These are phyloP conservation scores for Spisula solida DNA, from an alignment of 2,888 invertebrate genomes.

Conservation along the genomic window DNA sequence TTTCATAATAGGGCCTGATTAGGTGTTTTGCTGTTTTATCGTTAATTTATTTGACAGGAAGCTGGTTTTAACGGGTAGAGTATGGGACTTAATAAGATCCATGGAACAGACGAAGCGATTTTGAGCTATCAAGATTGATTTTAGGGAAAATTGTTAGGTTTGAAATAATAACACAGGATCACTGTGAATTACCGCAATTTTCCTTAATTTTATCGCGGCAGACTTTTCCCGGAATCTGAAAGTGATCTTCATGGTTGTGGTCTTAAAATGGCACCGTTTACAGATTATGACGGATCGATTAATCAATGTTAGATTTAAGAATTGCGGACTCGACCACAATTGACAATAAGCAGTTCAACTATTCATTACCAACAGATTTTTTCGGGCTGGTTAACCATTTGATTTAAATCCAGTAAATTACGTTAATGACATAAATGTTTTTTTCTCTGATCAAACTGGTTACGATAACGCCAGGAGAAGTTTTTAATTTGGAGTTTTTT, in stretches of 20 bases:
- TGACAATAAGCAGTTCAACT: constrained; percentile 15
- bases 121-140: constrained; percentile 74
- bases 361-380: background rate
- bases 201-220: constrained; percentile 77
- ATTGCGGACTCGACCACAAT: constrained; percentile 3
- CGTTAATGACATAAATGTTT: background rate
- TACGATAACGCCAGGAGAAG: background rate
- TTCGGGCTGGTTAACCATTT: background rate
- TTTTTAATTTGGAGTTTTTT: too few species aligned
- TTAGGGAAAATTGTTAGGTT: constrained; percentile 77
- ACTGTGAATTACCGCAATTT: constrained; percentile 80
- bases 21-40: constrained; percentile 77
- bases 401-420: background rate
- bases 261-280: constrained; percentile 33
- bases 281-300: constrained; percentile 31
- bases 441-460: background rate
- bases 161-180: constrained; percentile 79
- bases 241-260: constrained; percentile 16
- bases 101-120: constrained; percentile 60
- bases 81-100: constrained; percentile 70
- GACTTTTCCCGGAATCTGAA: constrained; percentile 46
- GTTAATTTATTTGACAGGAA: constrained; percentile 84
- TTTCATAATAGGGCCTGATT: constrained; percentile 83
- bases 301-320: constrained; percentile 53
- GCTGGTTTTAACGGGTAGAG: constrained; percentile 72